Evolutionary conservation across 2,113 vertebrate genomes (phyloP).

Genomic region (Pluvialis apricaria): DNA sequence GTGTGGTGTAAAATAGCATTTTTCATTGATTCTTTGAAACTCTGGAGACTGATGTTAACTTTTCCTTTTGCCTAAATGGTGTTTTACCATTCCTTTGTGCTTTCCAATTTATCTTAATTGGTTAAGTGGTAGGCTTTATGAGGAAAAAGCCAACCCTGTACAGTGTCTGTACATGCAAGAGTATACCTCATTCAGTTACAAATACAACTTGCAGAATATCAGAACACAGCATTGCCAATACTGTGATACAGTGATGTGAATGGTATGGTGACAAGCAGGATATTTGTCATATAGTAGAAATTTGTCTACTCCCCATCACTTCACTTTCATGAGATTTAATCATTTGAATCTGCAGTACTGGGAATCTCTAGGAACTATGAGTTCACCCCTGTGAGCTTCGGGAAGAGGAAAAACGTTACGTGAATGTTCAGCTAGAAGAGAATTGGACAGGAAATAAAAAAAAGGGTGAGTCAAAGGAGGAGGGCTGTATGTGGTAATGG

Average conservation of each 20-base stretch:
- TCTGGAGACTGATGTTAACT: background rate
- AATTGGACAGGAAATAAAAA: background rate
- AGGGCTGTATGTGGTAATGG: background rate
- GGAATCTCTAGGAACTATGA: background rate
- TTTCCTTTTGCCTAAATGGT: background rate
- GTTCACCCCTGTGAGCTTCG: background rate
- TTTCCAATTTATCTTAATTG: background rate
- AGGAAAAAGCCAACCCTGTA: background rate
- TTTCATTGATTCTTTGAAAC: background rate
- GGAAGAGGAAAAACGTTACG: background rate
- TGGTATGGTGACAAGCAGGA: background rate
- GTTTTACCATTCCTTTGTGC: background rate
- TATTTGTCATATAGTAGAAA: background rate
- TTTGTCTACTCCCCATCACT: background rate
- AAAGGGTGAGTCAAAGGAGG: background rate
- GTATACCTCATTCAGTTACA: background rate
- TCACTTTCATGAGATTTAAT: background rate
- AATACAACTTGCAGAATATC: background rate
- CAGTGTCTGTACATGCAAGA: background rate
- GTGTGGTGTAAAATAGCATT: background rate
- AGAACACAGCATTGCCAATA: background rate
- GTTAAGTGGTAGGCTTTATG: background rate
- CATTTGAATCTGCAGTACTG: background rate
- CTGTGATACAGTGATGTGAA: background rate
- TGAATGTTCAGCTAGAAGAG: background rate